phyloP scores from a whole-genome alignment of 2,797 vertebrate species.

The Sphenopsis melanotis region DNA sequence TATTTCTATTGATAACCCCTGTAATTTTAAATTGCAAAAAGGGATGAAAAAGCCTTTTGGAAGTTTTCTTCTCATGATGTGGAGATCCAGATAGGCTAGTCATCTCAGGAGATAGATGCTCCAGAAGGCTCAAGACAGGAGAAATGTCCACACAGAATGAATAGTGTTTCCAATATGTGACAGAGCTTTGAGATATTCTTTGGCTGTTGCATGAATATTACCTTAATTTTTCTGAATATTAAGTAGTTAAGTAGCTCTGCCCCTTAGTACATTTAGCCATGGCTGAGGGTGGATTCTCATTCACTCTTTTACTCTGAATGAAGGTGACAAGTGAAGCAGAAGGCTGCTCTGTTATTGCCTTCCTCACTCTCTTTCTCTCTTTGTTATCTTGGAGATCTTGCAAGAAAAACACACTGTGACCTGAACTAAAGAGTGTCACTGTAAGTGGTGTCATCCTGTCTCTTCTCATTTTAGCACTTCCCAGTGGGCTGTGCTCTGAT shows the following conservation, averaged over 20 bases:
- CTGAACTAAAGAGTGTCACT: background rate
- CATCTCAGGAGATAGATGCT: background rate
- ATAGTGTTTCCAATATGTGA: background rate
- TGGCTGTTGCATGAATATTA: background rate
- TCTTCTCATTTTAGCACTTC: background rate
- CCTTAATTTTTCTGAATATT: background rate
- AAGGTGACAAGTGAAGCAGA: background rate
- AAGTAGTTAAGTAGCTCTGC: background rate
- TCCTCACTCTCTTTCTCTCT: background rate
- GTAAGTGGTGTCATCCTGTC: background rate
- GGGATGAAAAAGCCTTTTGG: background rate
- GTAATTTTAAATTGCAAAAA: background rate
- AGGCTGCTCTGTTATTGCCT: background rate
- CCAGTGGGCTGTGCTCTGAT: background rate
- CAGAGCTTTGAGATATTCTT: background rate
- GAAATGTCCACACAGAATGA: background rate
- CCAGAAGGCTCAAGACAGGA: background rate
- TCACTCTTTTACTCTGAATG: background rate
- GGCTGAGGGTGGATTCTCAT: background rate
- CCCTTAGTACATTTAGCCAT: background rate
- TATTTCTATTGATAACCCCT: background rate
- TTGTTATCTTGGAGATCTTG: background rate
- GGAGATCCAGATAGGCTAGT: background rate
- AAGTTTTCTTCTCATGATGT: background rate
- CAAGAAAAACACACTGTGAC: background rate